Conservation (phyloP, 2,888 invertebrate species). For the Branchellion lobata region DNA sequence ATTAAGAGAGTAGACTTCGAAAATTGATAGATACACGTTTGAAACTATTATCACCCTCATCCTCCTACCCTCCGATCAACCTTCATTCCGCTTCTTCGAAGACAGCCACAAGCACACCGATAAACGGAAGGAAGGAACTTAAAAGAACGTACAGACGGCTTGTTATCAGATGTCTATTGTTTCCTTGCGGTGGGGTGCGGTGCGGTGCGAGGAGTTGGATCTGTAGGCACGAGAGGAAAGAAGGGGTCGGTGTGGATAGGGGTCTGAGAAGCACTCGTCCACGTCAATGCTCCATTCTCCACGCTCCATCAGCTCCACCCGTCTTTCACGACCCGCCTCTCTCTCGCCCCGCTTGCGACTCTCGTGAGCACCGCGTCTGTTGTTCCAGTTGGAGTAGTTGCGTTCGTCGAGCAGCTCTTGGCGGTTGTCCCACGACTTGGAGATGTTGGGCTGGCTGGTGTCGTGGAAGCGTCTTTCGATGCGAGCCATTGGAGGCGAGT, state of each 20-base stretch:
- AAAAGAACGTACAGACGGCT: too few relatives aligned
- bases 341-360: background rate
- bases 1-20: too few relatives aligned
- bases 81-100: too few relatives aligned
- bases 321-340: background rate
- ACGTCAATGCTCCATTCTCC: slow-evolving; percentile 43
- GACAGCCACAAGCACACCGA: too few relatives aligned
- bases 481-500: slow-evolving; percentile 39
- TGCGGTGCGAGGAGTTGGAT: slow-evolving; percentile 16
- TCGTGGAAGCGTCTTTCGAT: slow-evolving; percentile 33
- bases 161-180: background rate
- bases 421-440: slow-evolving; percentile 33
- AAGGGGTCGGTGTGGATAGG: slow-evolving; percentile 10
- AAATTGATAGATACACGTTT: too few relatives aligned
- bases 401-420: slow-evolving; percentile 37
- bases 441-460: slow-evolving; percentile 39
- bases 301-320: slow-evolving; percentile 25
- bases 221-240: slow-evolving; percentile 37
- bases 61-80: too few relatives aligned
- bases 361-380: slow-evolving; percentile 18
- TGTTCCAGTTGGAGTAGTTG: slow-evolving; percentile 39
- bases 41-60: too few relatives aligned
- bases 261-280: slow-evolving; percentile 38
- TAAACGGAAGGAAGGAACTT: too few relatives aligned
- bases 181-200: slow-evolving; percentile 11